Evolutionary conservation across 2,888 invertebrate species (phyloP), one percentile per base, ranked within the genome.

Genomic region (Azorinus chamasolen): DNA sequence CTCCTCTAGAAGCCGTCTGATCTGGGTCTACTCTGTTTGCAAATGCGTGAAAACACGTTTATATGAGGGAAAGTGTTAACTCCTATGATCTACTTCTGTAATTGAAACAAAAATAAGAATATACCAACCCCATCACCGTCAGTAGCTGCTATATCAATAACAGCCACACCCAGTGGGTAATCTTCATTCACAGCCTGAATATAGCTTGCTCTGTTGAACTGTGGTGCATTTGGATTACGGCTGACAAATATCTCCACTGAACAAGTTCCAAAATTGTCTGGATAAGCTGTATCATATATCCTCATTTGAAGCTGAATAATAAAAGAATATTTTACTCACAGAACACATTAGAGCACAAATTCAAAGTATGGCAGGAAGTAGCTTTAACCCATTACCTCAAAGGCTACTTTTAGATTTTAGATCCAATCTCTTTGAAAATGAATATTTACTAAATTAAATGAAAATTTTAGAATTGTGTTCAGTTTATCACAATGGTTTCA

Each of bases 221-320:
- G 95, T 0, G 98, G 98, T 0, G 95, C 72, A 70, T 81, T 88
- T 10, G 90, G 89, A 69, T 92, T 92, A 8, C 91, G 82, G 8
- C 83, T 79, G 10, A 91, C 89, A 18, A 69, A 83, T 68, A 92
- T 85, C 3, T 69, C 71, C 0, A 89, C 88, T 8, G 66, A 83
- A 24, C 86, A 70, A 0, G 75, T 79, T 1, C 85, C 90, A 16
- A 51, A 54, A 63, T 89, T 89, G 57, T 70, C 70, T 8, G 90
- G 90, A 74, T 90, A 90, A 48, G 64, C 71, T 0, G 80, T 86
- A 73, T 91, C 90, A 53, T 86, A 89, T 10, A 88, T 90, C 53
- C 79, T 71, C 14, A 91, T 72, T 37, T 77, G 50, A 48, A 92
- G 72, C 88, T 91, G 84, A n/a, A 75, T 79, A 1, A 59, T 25